A percentile compares a stretch with the other conserved stretches of the same genome.
Evolutionary conservation across 2,888 invertebrate genomes (phyloP).

Genomic region (Lottia scabra): DNA sequence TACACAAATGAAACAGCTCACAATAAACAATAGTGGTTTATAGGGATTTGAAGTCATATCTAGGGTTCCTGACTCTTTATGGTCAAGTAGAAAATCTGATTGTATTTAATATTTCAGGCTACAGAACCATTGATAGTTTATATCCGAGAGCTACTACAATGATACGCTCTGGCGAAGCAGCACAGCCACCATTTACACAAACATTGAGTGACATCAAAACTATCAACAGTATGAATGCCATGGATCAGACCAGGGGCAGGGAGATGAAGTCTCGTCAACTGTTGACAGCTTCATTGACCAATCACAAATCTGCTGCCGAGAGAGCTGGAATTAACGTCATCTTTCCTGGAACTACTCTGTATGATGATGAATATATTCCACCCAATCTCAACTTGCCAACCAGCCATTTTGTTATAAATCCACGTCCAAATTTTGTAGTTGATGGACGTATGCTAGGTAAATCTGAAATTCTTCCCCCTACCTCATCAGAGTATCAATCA

Average conservation of each 20-base stretch:
- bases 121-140: conserved; percentile 56
- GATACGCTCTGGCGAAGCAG: conserved; percentile 26
- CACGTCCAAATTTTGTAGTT: conserved; percentile 61
- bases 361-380: conserved; percentile 57
- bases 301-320: not conserved
- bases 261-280: conserved; percentile 2
- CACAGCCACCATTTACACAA: conserved; percentile 30
- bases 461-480: conserved; percentile 36
- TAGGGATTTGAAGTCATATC: too few relatives aligned
- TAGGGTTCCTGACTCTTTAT: too few relatives aligned
- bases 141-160: conserved; percentile 50
- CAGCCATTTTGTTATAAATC: conserved; percentile 64
- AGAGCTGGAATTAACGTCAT: conserved; percentile 66
- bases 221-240: conserved; percentile 47
- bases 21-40: too few relatives aligned
- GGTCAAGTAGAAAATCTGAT: not conserved
- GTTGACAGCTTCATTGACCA: not conserved
- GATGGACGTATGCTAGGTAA: conserved; percentile 60
- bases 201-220: conserved; percentile 41
- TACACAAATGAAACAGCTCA: too few relatives aligned
- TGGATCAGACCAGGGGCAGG: conserved; percentile 1
- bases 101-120: conserved; percentile 32
- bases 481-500: conserved; percentile 64
- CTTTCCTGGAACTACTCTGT: conserved; percentile 66
- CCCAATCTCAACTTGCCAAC: conserved; percentile 48